These are phyloP conservation scores for Pachyuromys duprasi DNA, from an alignment of 2,797 vertebrate species.

Conservation along the genomic window DNA sequence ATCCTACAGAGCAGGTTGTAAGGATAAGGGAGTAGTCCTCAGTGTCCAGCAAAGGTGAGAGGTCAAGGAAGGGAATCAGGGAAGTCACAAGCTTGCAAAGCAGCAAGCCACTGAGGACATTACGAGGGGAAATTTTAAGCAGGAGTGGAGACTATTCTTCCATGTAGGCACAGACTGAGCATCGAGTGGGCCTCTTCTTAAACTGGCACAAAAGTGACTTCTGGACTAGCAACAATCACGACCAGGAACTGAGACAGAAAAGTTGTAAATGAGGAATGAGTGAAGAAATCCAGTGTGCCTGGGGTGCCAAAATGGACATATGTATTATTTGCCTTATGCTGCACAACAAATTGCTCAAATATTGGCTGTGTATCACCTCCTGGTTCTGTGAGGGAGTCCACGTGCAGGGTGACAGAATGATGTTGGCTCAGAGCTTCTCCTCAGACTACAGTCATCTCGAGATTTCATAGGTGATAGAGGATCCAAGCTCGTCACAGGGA, in stretches of 20 bases:
- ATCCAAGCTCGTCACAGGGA: background rate
- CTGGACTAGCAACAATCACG: background rate
- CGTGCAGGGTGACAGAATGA: background rate
- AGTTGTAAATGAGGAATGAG: background rate
- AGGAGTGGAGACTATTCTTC: background rate
- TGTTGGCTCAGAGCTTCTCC: background rate
- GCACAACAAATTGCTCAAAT: slow-evolving; percentile 3
- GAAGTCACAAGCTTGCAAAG: background rate
- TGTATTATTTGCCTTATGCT: background rate
- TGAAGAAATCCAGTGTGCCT: background rate
- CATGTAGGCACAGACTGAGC: background rate
- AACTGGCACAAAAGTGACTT: background rate
- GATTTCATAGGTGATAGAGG: background rate
- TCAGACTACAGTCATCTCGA: background rate
- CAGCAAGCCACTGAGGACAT: background rate
- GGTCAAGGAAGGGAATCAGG: background rate
- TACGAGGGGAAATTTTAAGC: background rate
- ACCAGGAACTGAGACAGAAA: background rate
- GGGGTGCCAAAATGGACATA: background rate
- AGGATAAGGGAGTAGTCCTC: background rate
- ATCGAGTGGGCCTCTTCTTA: background rate
- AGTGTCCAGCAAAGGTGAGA: background rate
- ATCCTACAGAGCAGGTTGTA: background rate
- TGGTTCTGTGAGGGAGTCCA: background rate
- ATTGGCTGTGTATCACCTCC: background rate